A percentile compares a stretch with the other conserved stretches of the same genome.
phyloP scores from a whole-genome alignment of 2,888 invertebrate genomes.

The Ligdia adustata region DNA sequence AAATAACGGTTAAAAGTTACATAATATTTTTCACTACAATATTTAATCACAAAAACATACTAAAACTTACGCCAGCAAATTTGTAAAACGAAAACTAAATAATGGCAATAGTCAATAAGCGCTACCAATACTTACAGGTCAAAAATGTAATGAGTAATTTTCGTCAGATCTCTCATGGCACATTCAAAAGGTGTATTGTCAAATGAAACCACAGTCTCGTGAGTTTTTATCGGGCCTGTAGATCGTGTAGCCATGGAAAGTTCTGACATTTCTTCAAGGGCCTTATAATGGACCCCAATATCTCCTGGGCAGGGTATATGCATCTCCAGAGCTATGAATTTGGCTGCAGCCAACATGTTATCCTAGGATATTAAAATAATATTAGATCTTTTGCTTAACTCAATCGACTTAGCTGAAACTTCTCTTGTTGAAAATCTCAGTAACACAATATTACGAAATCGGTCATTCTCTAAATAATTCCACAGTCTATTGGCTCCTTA shows the following conservation, averaged over 20 bases:
- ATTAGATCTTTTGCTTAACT: too few species aligned
- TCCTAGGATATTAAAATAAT: constrained; percentile 53
- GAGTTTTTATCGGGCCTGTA: neutral
- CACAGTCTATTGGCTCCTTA: too few species aligned
- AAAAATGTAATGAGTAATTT: constrained; percentile 75
- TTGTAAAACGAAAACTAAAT: too few species aligned
- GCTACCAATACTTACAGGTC: constrained; percentile 71
- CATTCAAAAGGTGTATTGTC: constrained; percentile 56
- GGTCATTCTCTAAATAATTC: too few species aligned
- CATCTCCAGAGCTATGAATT: constrained; percentile 48
- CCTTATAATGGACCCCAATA: constrained; percentile 56
- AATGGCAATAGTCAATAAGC: too few species aligned
- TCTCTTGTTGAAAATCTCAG: too few species aligned
- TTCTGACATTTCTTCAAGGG: constrained; percentile 36
- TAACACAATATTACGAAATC: too few species aligned
- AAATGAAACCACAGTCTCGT: constrained; percentile 52
- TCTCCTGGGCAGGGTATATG: constrained; percentile 57
- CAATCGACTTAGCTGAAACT: too few species aligned
- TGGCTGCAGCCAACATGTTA: constrained; percentile 69
- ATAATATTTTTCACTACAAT: too few species aligned
- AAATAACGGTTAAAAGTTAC: too few species aligned
- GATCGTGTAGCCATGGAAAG: neutral
- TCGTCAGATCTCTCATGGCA: constrained; percentile 57
- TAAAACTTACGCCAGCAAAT: too few species aligned
- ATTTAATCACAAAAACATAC: too few species aligned